phyloP scores from a whole-genome alignment of 2,888 invertebrate genomes.

The Slavum lentiscoides region DNA sequence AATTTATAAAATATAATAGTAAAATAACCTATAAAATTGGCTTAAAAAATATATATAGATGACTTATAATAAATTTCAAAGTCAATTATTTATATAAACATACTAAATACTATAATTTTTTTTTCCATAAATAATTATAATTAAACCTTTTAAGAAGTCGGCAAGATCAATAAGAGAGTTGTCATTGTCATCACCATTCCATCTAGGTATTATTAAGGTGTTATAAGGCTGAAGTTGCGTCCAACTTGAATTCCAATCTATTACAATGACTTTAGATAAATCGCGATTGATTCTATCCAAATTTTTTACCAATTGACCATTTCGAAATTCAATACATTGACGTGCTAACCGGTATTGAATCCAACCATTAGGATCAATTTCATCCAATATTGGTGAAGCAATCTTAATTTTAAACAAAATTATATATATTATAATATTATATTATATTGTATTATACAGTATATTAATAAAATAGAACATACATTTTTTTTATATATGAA shows the following conservation, averaged over 20 bases:
- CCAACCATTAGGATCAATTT: conserved; percentile 86
- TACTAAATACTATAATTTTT: too few relatives aligned
- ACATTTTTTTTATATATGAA: too few relatives aligned
- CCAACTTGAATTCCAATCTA: conserved; percentile 84
- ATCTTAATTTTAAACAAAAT: conserved; percentile 65
- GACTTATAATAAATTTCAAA: too few relatives aligned
- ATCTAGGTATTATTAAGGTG: conserved; percentile 81
- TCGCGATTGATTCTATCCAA: conserved; percentile 82
- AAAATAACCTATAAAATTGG: too few relatives aligned
- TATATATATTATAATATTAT: conserved; percentile 19
- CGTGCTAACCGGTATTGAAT: conserved; percentile 90
- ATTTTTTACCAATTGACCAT: conserved; percentile 94
- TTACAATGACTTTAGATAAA: conserved; percentile 83
- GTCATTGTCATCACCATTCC: conserved; percentile 93
- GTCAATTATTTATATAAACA: too few relatives aligned
- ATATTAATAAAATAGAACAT: not conserved
- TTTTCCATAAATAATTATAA: conserved; percentile 52
- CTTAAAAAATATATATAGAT: too few relatives aligned
- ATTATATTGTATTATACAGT: not conserved
- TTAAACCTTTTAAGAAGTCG: conserved; percentile 81
- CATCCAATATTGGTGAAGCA: conserved; percentile 91
- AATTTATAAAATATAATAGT: too few relatives aligned
- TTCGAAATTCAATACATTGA: conserved; percentile 92
- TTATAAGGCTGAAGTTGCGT: conserved; percentile 88
- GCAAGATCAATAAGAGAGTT: conserved; percentile 85